These are phyloP conservation scores for Bradypodion pumilum DNA, from an alignment of 2,797 vertebrate species.

Conservation along the genomic window DNA sequence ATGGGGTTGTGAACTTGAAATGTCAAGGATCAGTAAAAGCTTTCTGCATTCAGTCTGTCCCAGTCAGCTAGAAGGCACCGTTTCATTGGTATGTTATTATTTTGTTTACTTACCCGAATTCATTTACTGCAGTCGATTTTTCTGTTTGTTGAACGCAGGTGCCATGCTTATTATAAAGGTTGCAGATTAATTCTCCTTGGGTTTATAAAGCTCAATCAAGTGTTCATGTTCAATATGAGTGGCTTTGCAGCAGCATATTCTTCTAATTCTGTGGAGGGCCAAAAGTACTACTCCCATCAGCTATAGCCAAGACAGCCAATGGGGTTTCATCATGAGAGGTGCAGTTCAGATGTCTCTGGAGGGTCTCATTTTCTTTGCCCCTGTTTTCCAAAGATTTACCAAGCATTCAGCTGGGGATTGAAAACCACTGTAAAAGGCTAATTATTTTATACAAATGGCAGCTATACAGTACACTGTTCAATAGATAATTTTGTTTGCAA, in stretches of 20 bases:
- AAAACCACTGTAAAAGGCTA: neutral
- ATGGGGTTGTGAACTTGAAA: neutral
- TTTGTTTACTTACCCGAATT: conserved; percentile 5
- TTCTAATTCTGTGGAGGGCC: neutral
- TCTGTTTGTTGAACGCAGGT: conserved; percentile 11
- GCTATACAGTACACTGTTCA: neutral
- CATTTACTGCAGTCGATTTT: conserved; percentile 17
- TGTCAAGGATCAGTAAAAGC: neutral
- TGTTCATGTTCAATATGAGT: neutral
- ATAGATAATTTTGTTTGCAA: neutral
- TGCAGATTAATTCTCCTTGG: conserved; percentile 16
- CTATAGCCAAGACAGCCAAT: too few relatives aligned
- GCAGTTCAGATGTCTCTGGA: too few relatives aligned
- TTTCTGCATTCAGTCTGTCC: conserved; percentile 1
- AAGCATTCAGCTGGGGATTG: neutral
- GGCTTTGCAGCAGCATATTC: neutral
- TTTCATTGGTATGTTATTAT: conserved; percentile 4
- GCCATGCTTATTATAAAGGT: neutral
- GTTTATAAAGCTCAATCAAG: neutral
- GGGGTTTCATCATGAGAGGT: too few relatives aligned
- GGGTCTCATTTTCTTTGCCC: too few relatives aligned
- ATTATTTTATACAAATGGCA: neutral
- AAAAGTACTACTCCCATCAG: too few relatives aligned
- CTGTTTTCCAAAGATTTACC: too few relatives aligned
- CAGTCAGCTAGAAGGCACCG: conserved; percentile 8